Evolutionary conservation across 2,797 vertebrate genomes (phyloP), one percentile per base, ranked within the genome.

Genomic region (Ciconia nigra): DNA sequence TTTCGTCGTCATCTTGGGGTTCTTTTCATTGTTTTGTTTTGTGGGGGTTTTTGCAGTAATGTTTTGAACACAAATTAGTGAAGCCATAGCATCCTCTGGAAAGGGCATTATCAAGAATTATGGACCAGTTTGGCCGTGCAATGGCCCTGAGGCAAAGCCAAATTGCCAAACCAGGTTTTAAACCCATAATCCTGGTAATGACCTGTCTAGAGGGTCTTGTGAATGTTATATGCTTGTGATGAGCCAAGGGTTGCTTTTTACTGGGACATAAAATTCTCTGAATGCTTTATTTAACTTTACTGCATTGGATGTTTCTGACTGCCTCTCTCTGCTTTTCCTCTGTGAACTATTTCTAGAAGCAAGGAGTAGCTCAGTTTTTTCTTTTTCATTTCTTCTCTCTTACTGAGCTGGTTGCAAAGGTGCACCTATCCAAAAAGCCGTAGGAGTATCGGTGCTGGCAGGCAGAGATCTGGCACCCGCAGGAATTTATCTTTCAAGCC

Each of bases 281-380:
- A 96, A 97, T 96, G 95, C 93, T 96, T 97, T 96, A 92, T 96
- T 97, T 97, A 97, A 97, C 96, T 97, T 97, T 94, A 96, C 80
- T 82, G 55, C 87, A 7, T 33, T 78, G 85, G 82, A 66, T 3
- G 1, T 93, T 93, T 96, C 91, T 93, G 89, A 88, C 76, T 93
- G 62, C 82, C 86, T 95, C 65, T 74, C 69, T 82, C 72, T 31
- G 5, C 70, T 88, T 94, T 51, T 81, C 91, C 92, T 95, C 73
- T 63, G 90, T 91, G 95, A 91, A 88, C 91, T 72, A 91, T 95
- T 89, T 93, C 87, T 94, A 49, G 91, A 89, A 72, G 65, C 76
- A 83, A 28, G 46, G 47, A 49, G 51, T 78, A 91, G 82, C 37
- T 77, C 49, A 26, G 44, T 17, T 51, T 33, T 72, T 49, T 46